A percentile compares a stretch with the other conserved stretches of the same genome.
These are phyloP conservation scores for Chelonus insularis DNA, from an alignment of 1,140 invertebrate genomes.

Conservation along the genomic window DNA sequence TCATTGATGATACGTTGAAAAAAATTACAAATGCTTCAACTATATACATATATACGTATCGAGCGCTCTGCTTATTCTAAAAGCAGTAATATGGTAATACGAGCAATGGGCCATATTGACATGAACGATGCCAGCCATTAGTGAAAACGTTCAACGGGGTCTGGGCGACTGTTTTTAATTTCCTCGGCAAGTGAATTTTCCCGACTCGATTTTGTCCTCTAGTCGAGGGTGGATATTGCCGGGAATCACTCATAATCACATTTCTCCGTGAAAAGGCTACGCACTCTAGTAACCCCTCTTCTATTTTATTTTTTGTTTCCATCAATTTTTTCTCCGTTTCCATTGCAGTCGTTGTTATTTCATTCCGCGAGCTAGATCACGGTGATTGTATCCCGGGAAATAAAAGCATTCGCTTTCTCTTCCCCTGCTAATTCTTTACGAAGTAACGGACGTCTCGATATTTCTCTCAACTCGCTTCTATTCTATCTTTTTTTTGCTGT, in stretches of 20 bases:
- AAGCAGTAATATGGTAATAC: conserved; percentile 58
- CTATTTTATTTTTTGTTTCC: conserved; percentile 30
- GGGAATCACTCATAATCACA: conserved; percentile 59
- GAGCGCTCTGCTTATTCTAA: background rate
- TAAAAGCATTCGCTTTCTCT: conserved; percentile 22
- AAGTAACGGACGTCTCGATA: conserved; percentile 23
- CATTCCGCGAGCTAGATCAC: conserved; percentile 10
- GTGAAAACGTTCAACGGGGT: conserved; percentile 36
- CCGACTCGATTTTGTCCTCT: background rate
- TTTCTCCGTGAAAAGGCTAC: conserved; percentile 31
- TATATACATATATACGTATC: too few relatives aligned
- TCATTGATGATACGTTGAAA: too few relatives aligned
- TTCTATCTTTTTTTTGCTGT: background rate
- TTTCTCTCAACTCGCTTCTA: conserved; percentile 14
- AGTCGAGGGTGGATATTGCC: conserved; percentile 55
- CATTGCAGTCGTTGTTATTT: conserved; percentile 8
- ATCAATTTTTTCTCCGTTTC: conserved; percentile 17
- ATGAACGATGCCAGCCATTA: conserved; percentile 61
- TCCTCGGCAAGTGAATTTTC: conserved; percentile 59
- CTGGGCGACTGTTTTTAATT: conserved; percentile 61
- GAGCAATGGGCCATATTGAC: conserved; percentile 61
- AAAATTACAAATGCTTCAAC: too few relatives aligned
- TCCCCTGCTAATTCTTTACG: conserved; percentile 2
- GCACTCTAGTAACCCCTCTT: conserved; percentile 8
- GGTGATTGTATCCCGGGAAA: conserved; percentile 15